phyloP scores from a whole-genome alignment of 2,113 vertebrate species.

The Eidolon helvum region DNA sequence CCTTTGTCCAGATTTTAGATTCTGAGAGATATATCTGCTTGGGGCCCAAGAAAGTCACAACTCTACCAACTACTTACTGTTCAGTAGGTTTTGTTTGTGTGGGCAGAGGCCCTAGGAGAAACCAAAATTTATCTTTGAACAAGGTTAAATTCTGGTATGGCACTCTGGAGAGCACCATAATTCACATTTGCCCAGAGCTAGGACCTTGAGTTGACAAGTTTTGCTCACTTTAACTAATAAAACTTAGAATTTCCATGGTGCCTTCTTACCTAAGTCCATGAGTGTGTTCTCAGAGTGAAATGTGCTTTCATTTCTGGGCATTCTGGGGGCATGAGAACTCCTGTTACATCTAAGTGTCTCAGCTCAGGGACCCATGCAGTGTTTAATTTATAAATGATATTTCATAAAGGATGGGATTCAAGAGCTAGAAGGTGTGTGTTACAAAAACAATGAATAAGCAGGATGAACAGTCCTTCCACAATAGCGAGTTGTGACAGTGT shows the following conservation, averaged over 20 bases:
- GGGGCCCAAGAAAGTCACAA: not conserved
- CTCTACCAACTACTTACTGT: not conserved
- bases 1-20: not conserved
- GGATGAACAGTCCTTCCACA: not conserved
- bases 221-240: not conserved
- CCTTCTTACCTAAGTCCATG: not conserved
- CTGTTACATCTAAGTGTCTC: not conserved
- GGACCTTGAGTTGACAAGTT: not conserved
- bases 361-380: not conserved
- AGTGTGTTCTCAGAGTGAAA: not conserved
- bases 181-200: not conserved
- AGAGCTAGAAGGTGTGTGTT: not conserved
- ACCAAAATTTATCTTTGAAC: not conserved
- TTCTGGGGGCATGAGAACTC: not conserved
- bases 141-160: not conserved
- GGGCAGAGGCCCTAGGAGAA: not conserved
- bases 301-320: not conserved
- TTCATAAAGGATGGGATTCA: not conserved
- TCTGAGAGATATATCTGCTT: not conserved
- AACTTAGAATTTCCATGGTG: not conserved
- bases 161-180: not conserved
- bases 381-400: conserved; percentile 39
- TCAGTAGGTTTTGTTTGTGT: not conserved
- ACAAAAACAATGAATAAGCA: not conserved
- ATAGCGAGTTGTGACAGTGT: not conserved